Conservation (phyloP, 2,888 invertebrate species). For the Drosophila mimetica region DNA sequence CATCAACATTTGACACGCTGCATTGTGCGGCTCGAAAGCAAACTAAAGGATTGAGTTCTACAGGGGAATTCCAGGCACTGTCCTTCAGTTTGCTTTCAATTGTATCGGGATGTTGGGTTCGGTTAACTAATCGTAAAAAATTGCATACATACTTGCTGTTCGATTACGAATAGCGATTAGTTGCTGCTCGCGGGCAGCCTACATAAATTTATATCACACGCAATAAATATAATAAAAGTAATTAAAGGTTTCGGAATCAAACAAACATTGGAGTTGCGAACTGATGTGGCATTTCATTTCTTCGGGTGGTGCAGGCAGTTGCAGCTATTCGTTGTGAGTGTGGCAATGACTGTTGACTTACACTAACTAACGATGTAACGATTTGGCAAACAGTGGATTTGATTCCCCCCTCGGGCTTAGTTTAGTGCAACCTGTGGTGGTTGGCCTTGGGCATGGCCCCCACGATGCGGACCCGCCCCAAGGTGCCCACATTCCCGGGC, state of each 20-base stretch:
- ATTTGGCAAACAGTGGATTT: constrained; percentile 73
- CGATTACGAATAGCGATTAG: constrained; percentile 37
- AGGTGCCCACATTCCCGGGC: constrained; percentile 75
- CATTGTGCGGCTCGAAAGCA: constrained; percentile 67
- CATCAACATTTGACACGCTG: constrained; percentile 15
- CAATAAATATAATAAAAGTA: constrained; percentile 70
- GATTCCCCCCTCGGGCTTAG: constrained; percentile 3
- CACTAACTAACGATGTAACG: constrained; percentile 71
- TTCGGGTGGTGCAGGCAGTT: constrained; percentile 27
- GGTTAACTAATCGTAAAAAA: constrained; percentile 44
- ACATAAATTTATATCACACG: constrained; percentile 79
- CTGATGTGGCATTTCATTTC: neutral
- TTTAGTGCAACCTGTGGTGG: constrained; percentile 82
- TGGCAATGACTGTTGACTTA: constrained; percentile 76
- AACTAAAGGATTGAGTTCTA: constrained; percentile 50
- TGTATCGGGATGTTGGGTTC: neutral
- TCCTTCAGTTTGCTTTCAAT: constrained; percentile 69
- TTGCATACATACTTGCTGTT: constrained; percentile 50
- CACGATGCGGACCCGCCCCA: constrained; percentile 90
- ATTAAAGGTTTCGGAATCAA: constrained; percentile 24
- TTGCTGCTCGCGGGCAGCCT: constrained; percentile 39
- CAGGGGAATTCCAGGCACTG: neutral
- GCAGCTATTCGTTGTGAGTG: constrained; percentile 69
- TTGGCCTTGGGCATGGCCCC: constrained; percentile 91
- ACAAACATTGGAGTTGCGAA: constrained; percentile 12